Conservation (phyloP, 2,888 invertebrate species). For the Himalopsyche tibetana region DNA sequence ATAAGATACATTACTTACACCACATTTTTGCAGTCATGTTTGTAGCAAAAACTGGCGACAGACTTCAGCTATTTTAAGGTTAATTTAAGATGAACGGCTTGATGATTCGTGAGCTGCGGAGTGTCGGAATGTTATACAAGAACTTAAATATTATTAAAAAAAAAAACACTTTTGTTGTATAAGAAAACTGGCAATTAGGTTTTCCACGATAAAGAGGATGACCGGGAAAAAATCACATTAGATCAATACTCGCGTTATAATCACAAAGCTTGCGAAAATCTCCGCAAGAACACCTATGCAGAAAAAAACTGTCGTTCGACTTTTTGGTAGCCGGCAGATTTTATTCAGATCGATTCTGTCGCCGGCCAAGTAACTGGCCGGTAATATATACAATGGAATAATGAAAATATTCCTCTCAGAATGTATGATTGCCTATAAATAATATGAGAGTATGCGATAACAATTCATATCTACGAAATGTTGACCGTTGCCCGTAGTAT, state of each 20-base stretch:
- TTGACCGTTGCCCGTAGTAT: constrained; percentile 7
- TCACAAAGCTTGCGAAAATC: too few relatives aligned
- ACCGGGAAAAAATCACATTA: too few relatives aligned
- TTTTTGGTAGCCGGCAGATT: background rate
- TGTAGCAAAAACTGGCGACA: background rate
- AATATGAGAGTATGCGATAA: constrained; percentile 2
- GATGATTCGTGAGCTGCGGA: too few relatives aligned
- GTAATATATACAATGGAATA: background rate
- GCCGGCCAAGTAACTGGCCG: background rate
- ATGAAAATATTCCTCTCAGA: background rate
- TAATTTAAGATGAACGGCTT: too few relatives aligned
- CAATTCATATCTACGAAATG: constrained; percentile 5
- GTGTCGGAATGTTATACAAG: too few relatives aligned
- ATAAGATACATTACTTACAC: background rate
- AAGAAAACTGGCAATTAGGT: too few relatives aligned
- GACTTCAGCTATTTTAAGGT: background rate
- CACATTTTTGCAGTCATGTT: constrained; percentile 7
- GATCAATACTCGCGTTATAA: too few relatives aligned
- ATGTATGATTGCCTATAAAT: background rate
- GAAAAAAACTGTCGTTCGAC: too few relatives aligned
- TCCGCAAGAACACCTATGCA: too few relatives aligned
- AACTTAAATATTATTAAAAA: too few relatives aligned
- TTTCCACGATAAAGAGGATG: too few relatives aligned
- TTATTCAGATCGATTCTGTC: constrained; percentile 6
- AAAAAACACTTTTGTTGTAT: too few relatives aligned